Conservation (phyloP, 1,140 invertebrate species). For the Sesamia nonagrioides region DNA sequence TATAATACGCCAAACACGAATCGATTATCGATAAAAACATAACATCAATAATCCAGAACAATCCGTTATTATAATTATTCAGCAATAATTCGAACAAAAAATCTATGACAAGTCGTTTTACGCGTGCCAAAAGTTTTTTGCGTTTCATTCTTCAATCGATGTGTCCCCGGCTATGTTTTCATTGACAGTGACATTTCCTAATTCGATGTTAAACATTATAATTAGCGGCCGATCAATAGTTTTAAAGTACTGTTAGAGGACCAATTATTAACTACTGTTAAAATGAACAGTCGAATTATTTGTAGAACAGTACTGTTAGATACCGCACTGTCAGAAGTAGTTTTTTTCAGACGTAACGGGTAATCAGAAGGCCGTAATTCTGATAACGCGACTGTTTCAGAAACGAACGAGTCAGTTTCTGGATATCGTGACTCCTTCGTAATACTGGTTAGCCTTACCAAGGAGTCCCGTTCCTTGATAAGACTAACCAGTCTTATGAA, state of each 20-base stretch:
- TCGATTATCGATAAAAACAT: constrained; percentile 38
- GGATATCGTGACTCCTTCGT: too few species aligned
- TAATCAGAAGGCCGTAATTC: too few species aligned
- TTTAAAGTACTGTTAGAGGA: constrained; percentile 38
- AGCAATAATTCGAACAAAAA: constrained; percentile 49
- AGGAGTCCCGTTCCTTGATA: too few species aligned
- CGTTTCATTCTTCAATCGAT: constrained; percentile 31
- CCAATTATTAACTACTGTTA: constrained; percentile 29
- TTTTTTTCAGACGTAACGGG: too few species aligned
- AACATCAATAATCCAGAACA: constrained; percentile 53
- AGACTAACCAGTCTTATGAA: too few species aligned
- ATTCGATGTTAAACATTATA: constrained; percentile 68
- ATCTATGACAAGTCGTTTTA: constrained; percentile 57
- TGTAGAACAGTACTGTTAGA: too few species aligned
- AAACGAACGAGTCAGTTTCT: too few species aligned
- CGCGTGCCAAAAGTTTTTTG: constrained; percentile 52
- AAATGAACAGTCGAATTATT: neutral
- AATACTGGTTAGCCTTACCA: too few species aligned
- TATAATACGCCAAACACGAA: constrained; percentile 2
- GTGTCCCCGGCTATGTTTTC: constrained; percentile 60
- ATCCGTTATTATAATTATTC: constrained; percentile 59
- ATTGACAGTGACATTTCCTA: constrained; percentile 69
- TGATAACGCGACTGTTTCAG: too few species aligned
- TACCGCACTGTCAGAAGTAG: too few species aligned
- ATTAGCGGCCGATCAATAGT: constrained; percentile 53